Evolutionary conservation across 2,113 vertebrate species (phyloP), one percentile per base, ranked within the genome.

Genomic region (Electrona antarctica): DNA sequence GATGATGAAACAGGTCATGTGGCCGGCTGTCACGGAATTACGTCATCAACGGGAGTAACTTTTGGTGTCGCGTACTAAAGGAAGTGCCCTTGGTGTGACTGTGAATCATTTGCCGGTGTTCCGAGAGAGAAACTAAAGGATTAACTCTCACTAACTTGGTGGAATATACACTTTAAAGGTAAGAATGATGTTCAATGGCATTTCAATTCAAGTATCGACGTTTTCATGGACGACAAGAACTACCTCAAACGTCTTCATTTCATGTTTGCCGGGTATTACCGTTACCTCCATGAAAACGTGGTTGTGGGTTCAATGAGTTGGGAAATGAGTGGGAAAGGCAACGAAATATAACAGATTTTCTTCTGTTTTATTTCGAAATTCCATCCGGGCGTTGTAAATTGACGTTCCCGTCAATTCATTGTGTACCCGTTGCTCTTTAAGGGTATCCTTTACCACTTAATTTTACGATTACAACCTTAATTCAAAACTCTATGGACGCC

Each of bases 1-100:
- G 13, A 1, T 75, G 75, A 82, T 8, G 81, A 71, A 57, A 64
- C 28, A 10, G 14, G 80, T 82, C 88, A 90, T 6, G 14, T 89
- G 87, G 87, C 77, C 14, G 14, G 50, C 48, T 51, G 57, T 50
- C 48, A 46, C 45, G 6, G 11, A 54, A 13, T 88, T 84, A 91
- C 88, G 82, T 79, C 0, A 51, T 66, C 8, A 6, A 41, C 0
- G 15, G 14, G 62, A 56, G 78, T 73, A 58, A 60, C 8, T 48
- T 71, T 46, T 11, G 33, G 11, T 56, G 13, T 71, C 6, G n/a
- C 46, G 0, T 7, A 21, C 21, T 21, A 4, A 21, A 56, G 49
- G 51, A 71, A 64, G 60, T 82, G 63, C 74, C 13, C 62, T 58
- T 0, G 62, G 10, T 28, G 47, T 4, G 29, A 7, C 6, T 0